A percentile compares a stretch with the other conserved stretches of the same genome.
phyloP scores from a whole-genome alignment of 2,888 invertebrate genomes.

The Toxonevra muliebris region DNA sequence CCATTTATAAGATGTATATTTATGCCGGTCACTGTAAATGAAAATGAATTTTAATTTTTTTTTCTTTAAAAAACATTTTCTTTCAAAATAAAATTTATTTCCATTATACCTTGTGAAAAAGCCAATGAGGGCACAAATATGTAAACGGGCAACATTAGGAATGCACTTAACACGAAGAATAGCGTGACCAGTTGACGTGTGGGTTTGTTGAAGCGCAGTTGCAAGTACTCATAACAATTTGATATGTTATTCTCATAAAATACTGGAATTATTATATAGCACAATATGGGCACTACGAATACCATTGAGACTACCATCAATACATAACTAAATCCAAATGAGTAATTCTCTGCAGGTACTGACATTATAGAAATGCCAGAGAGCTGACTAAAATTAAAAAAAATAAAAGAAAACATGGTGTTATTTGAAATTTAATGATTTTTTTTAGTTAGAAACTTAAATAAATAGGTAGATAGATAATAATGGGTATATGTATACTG shows the following conservation, averaged over 20 bases:
- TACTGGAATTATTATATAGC: slow-evolving; percentile 65
- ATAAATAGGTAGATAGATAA: too few relatives aligned
- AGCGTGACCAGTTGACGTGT: slow-evolving; percentile 56
- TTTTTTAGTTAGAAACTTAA: too few relatives aligned
- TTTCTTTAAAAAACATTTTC: slow-evolving; percentile 10
- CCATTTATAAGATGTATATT: slow-evolving; percentile 68
- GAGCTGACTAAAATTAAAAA: slow-evolving; percentile 62
- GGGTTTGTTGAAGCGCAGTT: slow-evolving; percentile 57
- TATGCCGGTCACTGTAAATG: slow-evolving; percentile 67
- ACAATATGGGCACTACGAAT: slow-evolving; percentile 54
- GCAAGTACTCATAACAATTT: slow-evolving; percentile 66
- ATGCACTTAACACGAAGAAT: slow-evolving; percentile 54
- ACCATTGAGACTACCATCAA: slow-evolving; percentile 63
- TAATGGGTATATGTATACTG: too few relatives aligned
- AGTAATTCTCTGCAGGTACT: slow-evolving; percentile 68
- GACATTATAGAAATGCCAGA: slow-evolving; percentile 69
- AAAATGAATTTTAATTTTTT: slow-evolving; percentile 40
- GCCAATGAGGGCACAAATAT: slow-evolving; percentile 61
- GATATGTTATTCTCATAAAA: slow-evolving; percentile 67
- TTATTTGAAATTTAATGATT: too few relatives aligned
- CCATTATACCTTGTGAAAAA: slow-evolving; percentile 58
- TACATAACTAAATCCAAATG: slow-evolving; percentile 66
- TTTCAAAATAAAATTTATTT: too few relatives aligned
- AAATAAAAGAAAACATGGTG: background rate
- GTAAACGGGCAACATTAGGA: slow-evolving; percentile 56